These are phyloP conservation scores for Oceanodroma leucorhoa DNA, from an alignment of 2,797 vertebrate genomes.

Conservation along the genomic window DNA sequence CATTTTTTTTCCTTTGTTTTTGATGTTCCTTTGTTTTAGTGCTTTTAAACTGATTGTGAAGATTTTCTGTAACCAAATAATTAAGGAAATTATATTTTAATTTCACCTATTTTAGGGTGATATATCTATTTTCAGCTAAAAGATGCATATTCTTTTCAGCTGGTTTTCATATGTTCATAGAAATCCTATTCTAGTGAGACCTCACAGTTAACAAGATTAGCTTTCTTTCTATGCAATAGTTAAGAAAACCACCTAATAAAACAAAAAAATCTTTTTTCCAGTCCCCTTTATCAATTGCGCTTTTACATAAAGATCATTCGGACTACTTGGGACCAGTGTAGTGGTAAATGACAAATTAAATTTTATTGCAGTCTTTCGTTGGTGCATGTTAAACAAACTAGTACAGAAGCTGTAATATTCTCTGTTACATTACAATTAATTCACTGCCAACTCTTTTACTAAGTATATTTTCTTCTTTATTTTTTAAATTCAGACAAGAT, in stretches of 20 bases:
- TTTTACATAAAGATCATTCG: neutral
- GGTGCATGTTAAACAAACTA: neutral
- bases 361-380: neutral
- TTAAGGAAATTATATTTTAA: neutral
- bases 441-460: neutral
- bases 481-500: neutral
- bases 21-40: neutral
- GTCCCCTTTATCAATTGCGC: neutral
- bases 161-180: neutral
- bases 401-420: neutral
- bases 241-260: neutral
- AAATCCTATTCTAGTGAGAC: neutral
- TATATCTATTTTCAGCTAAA: neutral
- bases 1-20: neutral
- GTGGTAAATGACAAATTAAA: slow-evolving; percentile 27
- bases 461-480: neutral
- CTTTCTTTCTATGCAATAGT: neutral
- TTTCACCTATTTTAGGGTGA: neutral
- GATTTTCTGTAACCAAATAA: neutral
- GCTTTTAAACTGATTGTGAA: neutral
- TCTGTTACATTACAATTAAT: neutral
- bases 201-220: neutral
- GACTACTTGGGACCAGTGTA: neutral
- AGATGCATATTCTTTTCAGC: neutral
- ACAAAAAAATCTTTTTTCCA: neutral